These are phyloP conservation scores for Hemibagrus guttatus DNA, from an alignment of 2,797 vertebrate genomes.

Conservation along the genomic window DNA sequence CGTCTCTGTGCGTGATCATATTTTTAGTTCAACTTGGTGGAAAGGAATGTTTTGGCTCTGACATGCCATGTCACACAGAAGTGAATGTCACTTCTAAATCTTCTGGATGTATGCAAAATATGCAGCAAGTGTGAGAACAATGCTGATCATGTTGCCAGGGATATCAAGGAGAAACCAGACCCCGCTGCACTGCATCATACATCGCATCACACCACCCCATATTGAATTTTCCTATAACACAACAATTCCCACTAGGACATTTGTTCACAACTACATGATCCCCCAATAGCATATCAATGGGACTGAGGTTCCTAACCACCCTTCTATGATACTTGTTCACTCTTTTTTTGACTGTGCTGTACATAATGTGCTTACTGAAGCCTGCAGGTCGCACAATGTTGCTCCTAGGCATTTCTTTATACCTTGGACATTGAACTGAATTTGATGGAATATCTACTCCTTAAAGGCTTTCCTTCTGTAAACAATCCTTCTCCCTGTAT, in stretches of 20 bases:
- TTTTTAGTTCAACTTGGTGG: neutral
- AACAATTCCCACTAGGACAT: neutral
- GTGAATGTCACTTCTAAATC: neutral
- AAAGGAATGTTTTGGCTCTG: neutral
- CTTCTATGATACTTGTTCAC: neutral
- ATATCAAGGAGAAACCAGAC: neutral
- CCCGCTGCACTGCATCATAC: neutral
- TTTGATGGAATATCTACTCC: neutral
- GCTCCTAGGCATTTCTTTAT: neutral
- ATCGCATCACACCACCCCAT: neutral
- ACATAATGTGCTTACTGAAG: neutral
- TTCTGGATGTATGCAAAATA: neutral
- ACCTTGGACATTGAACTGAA: neutral
- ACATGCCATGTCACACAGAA: too few relatives aligned
- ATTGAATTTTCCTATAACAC: too few relatives aligned
- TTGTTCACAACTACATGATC: neutral
- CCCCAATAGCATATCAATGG: neutral
- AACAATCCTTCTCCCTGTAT: neutral
- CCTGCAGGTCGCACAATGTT: neutral
- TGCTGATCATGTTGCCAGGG: too few relatives aligned
- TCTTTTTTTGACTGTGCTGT: neutral
- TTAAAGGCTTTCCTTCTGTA: neutral
- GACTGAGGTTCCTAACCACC: neutral
- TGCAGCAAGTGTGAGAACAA: too few relatives aligned
- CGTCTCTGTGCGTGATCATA: neutral